Evolutionary conservation across 2,888 invertebrate genomes (phyloP), one percentile per base, ranked within the genome.

Genomic region (Heliconius charithonia): DNA sequence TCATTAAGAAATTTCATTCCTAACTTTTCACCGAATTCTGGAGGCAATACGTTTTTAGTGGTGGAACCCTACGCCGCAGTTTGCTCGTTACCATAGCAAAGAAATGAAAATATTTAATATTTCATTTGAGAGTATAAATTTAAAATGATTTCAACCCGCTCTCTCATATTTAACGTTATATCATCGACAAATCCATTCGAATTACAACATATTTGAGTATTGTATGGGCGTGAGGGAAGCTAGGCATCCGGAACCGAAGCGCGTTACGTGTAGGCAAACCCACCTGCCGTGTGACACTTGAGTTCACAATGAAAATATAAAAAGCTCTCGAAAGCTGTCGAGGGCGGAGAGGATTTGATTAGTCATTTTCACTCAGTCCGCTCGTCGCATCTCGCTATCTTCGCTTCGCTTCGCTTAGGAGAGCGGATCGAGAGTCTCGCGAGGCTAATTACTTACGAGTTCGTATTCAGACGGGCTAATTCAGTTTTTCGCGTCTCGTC

Each of bases 361-460:
- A 95, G 94, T 92, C 93, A 93, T 93, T 94, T 94, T 93, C 89
- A 91, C 92, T 93, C 91, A 84, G 85, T 89, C 89, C 88, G 90
- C 89, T 87, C 85, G 88, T 86, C 85, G 86, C 84, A 89, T 89
- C 89, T 86, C 90, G 92, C 90, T 91, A 93, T 93, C 93, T 93
- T 94, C 92, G 90, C 92, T 90, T 84, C 91, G 93, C 90, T 91
- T 91, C 92, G 93, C 91, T 92, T 91, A 91, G 91, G 90, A 94
- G 94, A 88, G 93, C 89, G 89, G 82, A 92, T 94, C 92, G 93
- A 94, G 93, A 90, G 92, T 93, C 94, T 92, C 94, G 90, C 91
- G 92, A 89, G 94, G 93, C 94, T 94, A 95, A 95, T 95, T 95
- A 95, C 94, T 93, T 93, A 93, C 93, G 92, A 92, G 92, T 91